Conservation (phyloP, 1,140 invertebrate species). For the Drosophila malerkotliana region DNA sequence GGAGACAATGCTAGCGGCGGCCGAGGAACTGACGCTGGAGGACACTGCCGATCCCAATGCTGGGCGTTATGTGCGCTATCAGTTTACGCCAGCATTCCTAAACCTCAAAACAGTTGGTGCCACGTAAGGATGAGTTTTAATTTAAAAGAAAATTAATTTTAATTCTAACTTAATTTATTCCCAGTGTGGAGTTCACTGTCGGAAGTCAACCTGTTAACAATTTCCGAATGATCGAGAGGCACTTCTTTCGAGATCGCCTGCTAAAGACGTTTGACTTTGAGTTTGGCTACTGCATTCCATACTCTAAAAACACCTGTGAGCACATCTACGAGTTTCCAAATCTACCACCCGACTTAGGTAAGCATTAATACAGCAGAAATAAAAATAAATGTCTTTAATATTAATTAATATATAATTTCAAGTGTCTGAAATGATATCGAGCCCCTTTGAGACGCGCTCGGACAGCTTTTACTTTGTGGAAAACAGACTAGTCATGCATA, state of each 20-base stretch:
- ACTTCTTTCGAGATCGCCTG: slow-evolving; percentile 96
- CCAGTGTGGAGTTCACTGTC: slow-evolving; percentile 97
- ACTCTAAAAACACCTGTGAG: slow-evolving; percentile 98
- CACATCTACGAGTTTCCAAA: slow-evolving; percentile 99
- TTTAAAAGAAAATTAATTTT: not conserved
- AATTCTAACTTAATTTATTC: not conserved
- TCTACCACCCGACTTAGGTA: slow-evolving; percentile 93
- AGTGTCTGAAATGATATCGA: slow-evolving; percentile 98
- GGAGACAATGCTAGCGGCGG: slow-evolving; percentile 85
- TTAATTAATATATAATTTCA: slow-evolving; percentile 60
- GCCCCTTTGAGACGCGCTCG: slow-evolving; percentile 98
- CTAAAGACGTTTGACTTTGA: slow-evolving; percentile 99
- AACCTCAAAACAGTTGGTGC: slow-evolving; percentile 97
- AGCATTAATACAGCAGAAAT: slow-evolving; percentile 65
- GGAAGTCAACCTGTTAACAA: slow-evolving; percentile 95
- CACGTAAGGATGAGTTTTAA: slow-evolving; percentile 87
- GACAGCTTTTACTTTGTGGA: slow-evolving; percentile 99
- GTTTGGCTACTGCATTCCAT: slow-evolving; percentile 99
- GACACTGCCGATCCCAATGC: slow-evolving; percentile 92
- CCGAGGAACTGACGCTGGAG: slow-evolving; percentile 85
- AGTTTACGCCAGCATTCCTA: slow-evolving; percentile 98
- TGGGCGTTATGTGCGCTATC: slow-evolving; percentile 97
- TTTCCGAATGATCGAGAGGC: slow-evolving; percentile 99
- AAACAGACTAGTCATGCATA: slow-evolving; percentile 98
- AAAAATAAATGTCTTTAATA: not conserved